Evolutionary conservation across 2,888 invertebrate genomes (phyloP), one percentile per base, ranked within the genome.

Genomic region (Nemoura dubitans): DNA sequence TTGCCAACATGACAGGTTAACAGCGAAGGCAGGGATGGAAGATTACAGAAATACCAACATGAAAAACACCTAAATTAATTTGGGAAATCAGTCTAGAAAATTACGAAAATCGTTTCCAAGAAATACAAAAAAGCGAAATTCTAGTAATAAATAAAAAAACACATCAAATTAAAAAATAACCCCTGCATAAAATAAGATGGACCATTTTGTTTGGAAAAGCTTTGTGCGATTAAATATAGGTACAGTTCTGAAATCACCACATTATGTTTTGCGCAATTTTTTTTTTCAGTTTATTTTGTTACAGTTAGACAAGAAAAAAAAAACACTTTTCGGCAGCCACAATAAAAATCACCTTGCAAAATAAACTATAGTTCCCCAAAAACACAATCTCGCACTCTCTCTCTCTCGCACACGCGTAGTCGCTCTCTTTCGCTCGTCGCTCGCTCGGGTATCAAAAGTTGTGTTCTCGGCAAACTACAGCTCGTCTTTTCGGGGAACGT

Each of bases 401-500:
- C 36, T 59, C 59, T 59, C 59, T 59, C 21, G 14, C 59, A 59
- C 59, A 21, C 59, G 59, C 14, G 21, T 59, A 10, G 1, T 59
- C 59, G 3, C 59, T 59, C 21, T 3, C 21, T 59, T 21, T 59
- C 59, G n/a, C n/a, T n/a, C n/a, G n/a, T 59, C 59, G 59, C 21
- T 59, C 59, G 3, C 21, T 7, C 21, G 16, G 59, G 59, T 59
- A 59, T 59, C 59, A 59, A 59, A 59, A 59, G 59, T 59, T 59
- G 59, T 59, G 59, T 59, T 59, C 21, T 10, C 14, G 21, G 14
- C 21, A 81, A 27, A 81, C 28, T 96, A 96, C 93, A 96, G 93
- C 92, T 96, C 96, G 91, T 96, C 96, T 91, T 95, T 96, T 90
- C 94, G 93, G 89, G 95, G 95, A 89, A 93, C 92, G 89, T 95